Conservation (phyloP, 2,888 invertebrate genomes). For the Tanytarsus gracilentus region DNA sequence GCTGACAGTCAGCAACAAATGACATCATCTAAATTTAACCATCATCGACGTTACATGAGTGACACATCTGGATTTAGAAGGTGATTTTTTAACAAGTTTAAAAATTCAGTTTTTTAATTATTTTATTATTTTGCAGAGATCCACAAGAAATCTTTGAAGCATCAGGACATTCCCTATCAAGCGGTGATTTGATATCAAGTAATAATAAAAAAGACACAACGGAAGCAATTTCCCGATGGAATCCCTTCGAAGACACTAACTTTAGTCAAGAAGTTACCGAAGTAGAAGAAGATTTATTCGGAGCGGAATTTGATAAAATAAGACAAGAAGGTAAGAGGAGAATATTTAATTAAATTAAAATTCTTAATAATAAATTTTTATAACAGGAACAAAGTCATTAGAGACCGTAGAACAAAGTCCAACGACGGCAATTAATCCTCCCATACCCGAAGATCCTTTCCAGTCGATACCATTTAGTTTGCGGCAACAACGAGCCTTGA, state of each 20-base stretch:
- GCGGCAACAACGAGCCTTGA: conserved; percentile 40
- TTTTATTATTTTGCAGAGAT: conserved; percentile 46
- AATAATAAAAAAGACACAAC: conserved; percentile 32
- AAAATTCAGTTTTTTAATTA: neutral
- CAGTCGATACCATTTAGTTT: conserved; percentile 73
- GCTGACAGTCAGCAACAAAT: conserved; percentile 34
- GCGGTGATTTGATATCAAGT: conserved; percentile 29
- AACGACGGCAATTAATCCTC: neutral
- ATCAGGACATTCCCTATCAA: conserved; percentile 28
- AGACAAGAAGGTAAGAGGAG: conserved; percentile 57
- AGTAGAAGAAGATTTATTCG: conserved; percentile 76
- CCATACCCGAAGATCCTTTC: conserved; percentile 61
- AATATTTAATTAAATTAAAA: neutral
- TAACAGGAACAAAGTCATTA: conserved; percentile 17
- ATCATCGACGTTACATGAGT: conserved; percentile 72
- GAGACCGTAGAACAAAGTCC: neutral
- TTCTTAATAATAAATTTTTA: neutral
- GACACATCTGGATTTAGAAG: conserved; percentile 76
- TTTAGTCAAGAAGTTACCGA: conserved; percentile 67
- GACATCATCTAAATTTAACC: conserved; percentile 39
- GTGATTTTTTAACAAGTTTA: conserved; percentile 43
- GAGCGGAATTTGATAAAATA: conserved; percentile 74
- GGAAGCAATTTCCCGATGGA: conserved; percentile 57
- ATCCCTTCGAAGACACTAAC: conserved; percentile 67
- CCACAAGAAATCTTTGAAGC: conserved; percentile 34